phyloP scores from a whole-genome alignment of 2,797 vertebrate genomes.

The Chelonia mydas region DNA sequence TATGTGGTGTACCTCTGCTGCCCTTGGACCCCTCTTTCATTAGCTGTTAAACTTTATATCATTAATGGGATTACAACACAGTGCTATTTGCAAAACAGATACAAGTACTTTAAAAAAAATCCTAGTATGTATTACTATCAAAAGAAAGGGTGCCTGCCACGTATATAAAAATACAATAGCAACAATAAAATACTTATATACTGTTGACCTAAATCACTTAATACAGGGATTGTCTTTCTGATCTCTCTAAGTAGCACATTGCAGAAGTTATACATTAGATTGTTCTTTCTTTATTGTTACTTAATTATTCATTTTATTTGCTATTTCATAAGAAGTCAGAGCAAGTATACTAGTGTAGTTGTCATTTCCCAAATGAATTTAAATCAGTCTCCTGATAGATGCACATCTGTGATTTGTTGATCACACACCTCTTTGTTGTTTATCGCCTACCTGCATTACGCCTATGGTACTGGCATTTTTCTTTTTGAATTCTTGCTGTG shows the following conservation, averaged over 20 bases:
- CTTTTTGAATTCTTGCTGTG: accelerated
- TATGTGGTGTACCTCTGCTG: background rate
- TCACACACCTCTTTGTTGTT: background rate
- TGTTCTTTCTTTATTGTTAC: background rate
- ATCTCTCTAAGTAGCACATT: background rate
- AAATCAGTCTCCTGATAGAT: background rate
- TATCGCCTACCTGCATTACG: background rate
- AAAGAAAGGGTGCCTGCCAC: background rate
- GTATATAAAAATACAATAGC: background rate
- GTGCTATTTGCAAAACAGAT: background rate
- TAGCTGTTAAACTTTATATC: too few relatives aligned
- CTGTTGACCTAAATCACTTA: background rate
- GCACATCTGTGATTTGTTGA: accelerated
- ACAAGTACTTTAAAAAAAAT: background rate
- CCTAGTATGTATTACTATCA: background rate
- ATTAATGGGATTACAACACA: background rate
- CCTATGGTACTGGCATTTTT: background rate
- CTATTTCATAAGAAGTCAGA: background rate
- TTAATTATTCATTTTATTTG: background rate
- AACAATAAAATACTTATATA: background rate
- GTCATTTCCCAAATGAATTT: background rate
- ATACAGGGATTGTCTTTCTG: background rate
- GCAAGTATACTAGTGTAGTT: background rate
- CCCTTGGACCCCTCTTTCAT: background rate
- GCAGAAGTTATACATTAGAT: background rate